Base-by-base conservation (phyloP, 2,113 vertebrate species). In the Vombatus ursinus region DNA sequence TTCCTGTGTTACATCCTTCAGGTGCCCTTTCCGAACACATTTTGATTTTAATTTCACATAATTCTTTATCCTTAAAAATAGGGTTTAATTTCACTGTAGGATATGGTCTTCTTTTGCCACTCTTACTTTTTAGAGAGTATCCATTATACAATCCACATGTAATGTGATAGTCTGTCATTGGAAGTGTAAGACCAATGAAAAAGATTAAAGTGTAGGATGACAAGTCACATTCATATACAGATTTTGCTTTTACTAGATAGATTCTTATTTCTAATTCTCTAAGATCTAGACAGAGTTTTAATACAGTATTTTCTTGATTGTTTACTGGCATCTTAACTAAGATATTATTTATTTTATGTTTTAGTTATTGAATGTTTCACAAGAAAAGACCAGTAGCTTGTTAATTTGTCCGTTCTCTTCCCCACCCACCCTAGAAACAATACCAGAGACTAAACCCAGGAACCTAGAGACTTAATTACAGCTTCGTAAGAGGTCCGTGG, bases 191-290 rank as follows among this genome's bases (percentile, higher is more conserved):
- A 19, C 19, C 68, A 77, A 22, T 44, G n/a, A 22, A 77, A 77
- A 77, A 44, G 19, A 53, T 95, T 93, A 89, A 52, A 11, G 93
- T 93, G 92, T 90, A 77, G 37, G 48, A 0, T 92, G 16, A 0
- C 61, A 31, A 93, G 37, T 94, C 31, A 94, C 52, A 90, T 96
- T 96, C 94, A 94, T 96, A 47, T 28, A 50, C 90, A 96, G 91
- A 48, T 89, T 92, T 4, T 89, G 4, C 92, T 31, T 91, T 96
- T 93, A 52, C n/a, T 7, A 90, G 22, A 92, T 95, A n/a, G n/a
- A 84, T 84, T 84, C 19, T 19, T 90, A 53, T 91, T 93, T 52
- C 77, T 3, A 48, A 48, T 50, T 47, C 84, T 93, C 93, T 37
- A 90, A 94, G 91, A 37, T 25, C 61, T 92, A 68, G 94, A 9